Evolutionary conservation across 1,140 invertebrate species (phyloP).

Genomic region (Drosophila neocordata): DNA sequence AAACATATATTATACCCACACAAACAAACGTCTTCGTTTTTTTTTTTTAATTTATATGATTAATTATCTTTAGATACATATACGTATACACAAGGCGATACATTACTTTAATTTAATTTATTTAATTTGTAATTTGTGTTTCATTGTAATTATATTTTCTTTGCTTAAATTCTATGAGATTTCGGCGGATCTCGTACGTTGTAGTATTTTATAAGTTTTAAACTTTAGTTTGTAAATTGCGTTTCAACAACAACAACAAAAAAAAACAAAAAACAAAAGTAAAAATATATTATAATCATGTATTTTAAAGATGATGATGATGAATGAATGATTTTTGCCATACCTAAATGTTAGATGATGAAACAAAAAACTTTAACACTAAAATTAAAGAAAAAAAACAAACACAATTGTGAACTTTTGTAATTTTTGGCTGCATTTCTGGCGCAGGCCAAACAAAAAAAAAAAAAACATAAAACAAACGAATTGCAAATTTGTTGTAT

Average conservation of each 20-base stretch:
- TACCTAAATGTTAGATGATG: constrained; percentile 64
- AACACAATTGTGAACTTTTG: constrained; percentile 16
- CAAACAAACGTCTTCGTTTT: constrained; percentile 42
- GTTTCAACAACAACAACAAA: constrained; percentile 43
- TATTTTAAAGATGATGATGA: constrained; percentile 46
- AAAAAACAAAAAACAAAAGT: constrained; percentile 32
- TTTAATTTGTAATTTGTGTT: constrained; percentile 68
- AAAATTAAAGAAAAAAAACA: not conserved
- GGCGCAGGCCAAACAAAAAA: constrained; percentile 31
- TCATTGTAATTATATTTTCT: constrained; percentile 32
- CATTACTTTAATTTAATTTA: constrained; percentile 68
- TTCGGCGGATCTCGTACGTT: constrained; percentile 78
- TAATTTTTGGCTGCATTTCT: constrained; percentile 41
- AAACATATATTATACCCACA: constrained; percentile 28
- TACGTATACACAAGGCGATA: constrained; percentile 3
- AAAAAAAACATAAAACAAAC: constrained; percentile 49
- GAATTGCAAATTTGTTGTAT: constrained; percentile 79
- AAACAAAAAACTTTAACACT: not conserved
- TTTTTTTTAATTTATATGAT: constrained; percentile 42
- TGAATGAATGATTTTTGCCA: constrained; percentile 56
- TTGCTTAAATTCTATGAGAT: constrained; percentile 76
- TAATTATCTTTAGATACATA: constrained; percentile 21
- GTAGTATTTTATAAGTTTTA: constrained; percentile 81
- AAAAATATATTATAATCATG: constrained; percentile 54
- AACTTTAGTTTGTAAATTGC: constrained; percentile 66